Conservation (phyloP, 2,888 invertebrate species). For the Epistrophella euchroma region DNA sequence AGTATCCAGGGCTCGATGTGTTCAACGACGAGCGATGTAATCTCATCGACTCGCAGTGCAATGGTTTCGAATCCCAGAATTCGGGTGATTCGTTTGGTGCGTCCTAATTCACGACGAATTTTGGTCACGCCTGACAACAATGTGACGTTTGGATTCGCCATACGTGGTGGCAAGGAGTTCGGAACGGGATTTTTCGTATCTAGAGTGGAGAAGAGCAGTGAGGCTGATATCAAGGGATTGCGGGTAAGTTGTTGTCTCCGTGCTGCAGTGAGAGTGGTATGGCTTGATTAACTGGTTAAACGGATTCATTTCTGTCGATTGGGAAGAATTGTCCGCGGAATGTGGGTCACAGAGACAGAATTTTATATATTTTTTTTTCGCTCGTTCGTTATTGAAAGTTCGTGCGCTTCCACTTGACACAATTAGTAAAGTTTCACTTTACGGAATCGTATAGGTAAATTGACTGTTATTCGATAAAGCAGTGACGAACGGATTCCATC, state of each 20-base stretch:
- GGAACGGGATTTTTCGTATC: slow-evolving; percentile 97
- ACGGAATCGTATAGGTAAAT: slow-evolving; percentile 6
- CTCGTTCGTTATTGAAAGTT: slow-evolving; percentile 53
- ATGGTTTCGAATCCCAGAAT: slow-evolving; percentile 84
- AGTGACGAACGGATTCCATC: slow-evolving; percentile 29
- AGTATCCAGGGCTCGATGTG: slow-evolving; percentile 83
- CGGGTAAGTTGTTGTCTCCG: slow-evolving; percentile 86
- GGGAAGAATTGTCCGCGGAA: slow-evolving; percentile 52
- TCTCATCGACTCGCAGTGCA: slow-evolving; percentile 82
- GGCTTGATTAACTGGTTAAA: slow-evolving; percentile 48
- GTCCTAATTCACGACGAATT: slow-evolving; percentile 84
- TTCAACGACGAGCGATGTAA: slow-evolving; percentile 82
- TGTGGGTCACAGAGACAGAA: slow-evolving; percentile 57
- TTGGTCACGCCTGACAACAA: slow-evolving; percentile 85
- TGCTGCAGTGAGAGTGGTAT: slow-evolving; percentile 41
- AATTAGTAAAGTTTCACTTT: slow-evolving; percentile 72
- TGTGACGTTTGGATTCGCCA: slow-evolving; percentile 91
- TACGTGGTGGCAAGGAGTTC: slow-evolving; percentile 95
- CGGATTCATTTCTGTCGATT: slow-evolving; percentile 49
- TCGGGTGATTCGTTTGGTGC: slow-evolving; percentile 86
- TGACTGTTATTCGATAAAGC: slow-evolving; percentile 9
- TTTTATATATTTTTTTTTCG: slow-evolving; percentile 18
- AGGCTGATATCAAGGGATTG: slow-evolving; percentile 93
- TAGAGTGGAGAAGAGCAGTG: slow-evolving; percentile 93
- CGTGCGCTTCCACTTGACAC: slow-evolving; percentile 71